Evolutionary conservation across 2,113 vertebrate species (phyloP).

Genomic region (Antigone vipio): DNA sequence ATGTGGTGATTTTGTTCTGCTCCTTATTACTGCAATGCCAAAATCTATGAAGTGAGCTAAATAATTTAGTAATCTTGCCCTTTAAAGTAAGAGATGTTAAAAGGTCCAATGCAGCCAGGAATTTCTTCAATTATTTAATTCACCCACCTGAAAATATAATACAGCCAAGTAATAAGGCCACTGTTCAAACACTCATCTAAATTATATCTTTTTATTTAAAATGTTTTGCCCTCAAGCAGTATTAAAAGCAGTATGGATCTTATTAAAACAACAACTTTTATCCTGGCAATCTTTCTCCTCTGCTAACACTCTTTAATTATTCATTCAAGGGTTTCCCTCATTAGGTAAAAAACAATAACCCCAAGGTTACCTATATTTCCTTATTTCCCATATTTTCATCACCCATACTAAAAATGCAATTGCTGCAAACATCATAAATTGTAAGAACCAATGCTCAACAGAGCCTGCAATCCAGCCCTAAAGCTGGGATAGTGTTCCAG

Average conservation of each 20-base stretch:
- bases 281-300: not conserved
- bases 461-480: not conserved
- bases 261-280: not conserved
- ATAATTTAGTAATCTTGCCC: slow-evolving; percentile 24
- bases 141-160: not conserved
- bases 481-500: not conserved
- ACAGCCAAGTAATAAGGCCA: not conserved
- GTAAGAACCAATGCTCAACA: not conserved
- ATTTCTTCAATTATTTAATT: slow-evolving; percentile 34
- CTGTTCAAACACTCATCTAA: not conserved
- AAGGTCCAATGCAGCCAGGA: not conserved
- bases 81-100: not conserved
- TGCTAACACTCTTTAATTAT: not conserved
- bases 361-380: not conserved
- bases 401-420: not conserved
- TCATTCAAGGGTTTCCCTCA: not conserved
- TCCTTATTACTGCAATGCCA: not conserved
- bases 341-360: not conserved
- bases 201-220: not conserved
- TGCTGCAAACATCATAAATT: not conserved
- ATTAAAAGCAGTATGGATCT: not conserved
- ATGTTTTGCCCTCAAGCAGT: not conserved
- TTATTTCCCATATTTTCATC: not conserved
- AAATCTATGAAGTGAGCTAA: slow-evolving; percentile 6
- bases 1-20: not conserved